Base-by-base conservation (phyloP, 2,797 vertebrate genomes). In the Triplophysa bombifrons region DNA sequence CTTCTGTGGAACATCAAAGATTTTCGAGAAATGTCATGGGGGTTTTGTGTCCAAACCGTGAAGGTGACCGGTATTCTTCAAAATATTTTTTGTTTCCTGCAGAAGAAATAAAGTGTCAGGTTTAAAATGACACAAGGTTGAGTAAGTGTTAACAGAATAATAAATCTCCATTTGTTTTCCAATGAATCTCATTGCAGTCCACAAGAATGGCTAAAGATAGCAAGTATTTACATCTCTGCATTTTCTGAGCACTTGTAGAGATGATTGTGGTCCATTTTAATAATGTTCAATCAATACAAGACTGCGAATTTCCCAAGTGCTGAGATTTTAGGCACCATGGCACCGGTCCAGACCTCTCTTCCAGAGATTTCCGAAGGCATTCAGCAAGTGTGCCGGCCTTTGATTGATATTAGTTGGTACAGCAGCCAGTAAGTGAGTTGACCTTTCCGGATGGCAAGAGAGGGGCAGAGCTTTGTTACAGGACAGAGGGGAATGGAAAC, bases 331-430 rank as follows among this genome's bases (percentile, higher is more conserved):
- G 75, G 48, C 46, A 19, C 19, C 38, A 41, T 77, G 66, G 55
- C 41, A 50, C 44, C 46, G 55, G 53, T 61, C 27, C 66, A 69
- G 75, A 60, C 75, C 66, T 13, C 75, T 55, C 27, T 12, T 48
- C 46, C 13, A 48, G 75, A 69, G 66, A 61, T 69, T 69, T 60
- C 41, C 12, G n/a, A 76, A 69, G 41, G 55, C 53, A 76, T 78
- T 71, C 17, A 0, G 34, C 34, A 72, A 72, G 60, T 44, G 58
- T 55, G 46, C 46, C 2, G 20, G 58, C 34, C 46, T 78, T 78
- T 72, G 72, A 80, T 69, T 71, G 74, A 72, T 81, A 60, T 78
- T 82, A 74, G 60, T 82, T 60, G 56, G 61, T 73, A 65, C 68
- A 74, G 74, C 20, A 72, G 34, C 48, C 44, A 77, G 75, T 50